phyloP scores from a whole-genome alignment of 2,113 vertebrate genomes.

The Greenwoodochromis staneri region DNA sequence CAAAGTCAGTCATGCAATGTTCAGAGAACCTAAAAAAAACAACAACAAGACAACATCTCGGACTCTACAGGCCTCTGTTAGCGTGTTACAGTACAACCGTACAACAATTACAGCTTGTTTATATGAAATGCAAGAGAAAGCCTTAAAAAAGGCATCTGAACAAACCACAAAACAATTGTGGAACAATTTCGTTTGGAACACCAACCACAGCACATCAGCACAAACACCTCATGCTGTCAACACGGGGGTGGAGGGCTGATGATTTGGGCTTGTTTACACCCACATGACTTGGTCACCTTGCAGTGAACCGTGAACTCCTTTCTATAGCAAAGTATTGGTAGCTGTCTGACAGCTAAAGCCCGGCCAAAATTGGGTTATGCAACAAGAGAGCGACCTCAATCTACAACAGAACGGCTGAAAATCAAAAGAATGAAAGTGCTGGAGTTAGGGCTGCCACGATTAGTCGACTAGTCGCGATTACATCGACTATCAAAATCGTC shows the following conservation, averaged over 20 bases:
- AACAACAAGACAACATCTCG: neutral
- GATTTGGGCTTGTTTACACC: neutral
- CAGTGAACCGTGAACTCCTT: neutral
- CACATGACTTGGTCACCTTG: neutral
- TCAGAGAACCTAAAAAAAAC: neutral
- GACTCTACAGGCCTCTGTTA: neutral
- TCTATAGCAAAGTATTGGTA: neutral
- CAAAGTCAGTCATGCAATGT: neutral
- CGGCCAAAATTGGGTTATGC: neutral
- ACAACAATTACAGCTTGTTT: neutral
- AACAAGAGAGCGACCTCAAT: neutral
- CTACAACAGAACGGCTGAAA: neutral
- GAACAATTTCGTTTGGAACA: neutral
- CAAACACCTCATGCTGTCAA: neutral
- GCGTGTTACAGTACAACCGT: neutral
- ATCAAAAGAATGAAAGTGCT: neutral
- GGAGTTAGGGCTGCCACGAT: neutral
- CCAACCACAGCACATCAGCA: neutral
- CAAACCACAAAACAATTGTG: neutral
- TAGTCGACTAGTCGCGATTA: neutral
- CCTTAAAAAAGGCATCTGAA: neutral
- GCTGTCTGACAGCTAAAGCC: neutral
- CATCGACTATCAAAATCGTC: rapidly evolving
- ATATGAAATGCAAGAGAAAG: neutral
- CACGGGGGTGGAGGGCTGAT: neutral